Evolutionary conservation across 2,888 invertebrate genomes (phyloP), one percentile per base, ranked within the genome.

Genomic region (Plusia festucae): DNA sequence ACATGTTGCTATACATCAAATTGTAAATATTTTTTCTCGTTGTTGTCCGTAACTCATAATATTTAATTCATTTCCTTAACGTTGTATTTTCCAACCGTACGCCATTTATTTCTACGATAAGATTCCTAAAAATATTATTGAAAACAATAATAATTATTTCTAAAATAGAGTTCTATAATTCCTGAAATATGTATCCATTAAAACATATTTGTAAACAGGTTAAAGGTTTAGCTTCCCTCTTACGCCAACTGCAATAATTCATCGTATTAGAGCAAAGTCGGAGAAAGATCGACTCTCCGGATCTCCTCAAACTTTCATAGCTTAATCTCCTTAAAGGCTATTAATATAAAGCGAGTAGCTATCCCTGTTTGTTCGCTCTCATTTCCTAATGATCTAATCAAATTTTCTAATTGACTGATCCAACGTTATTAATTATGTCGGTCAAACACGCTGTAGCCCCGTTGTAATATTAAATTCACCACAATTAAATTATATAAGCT

Each of bases 311-410:
- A 88, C 82, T 86, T 89, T 83, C 79, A 85, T 79, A 78, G 74
- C 84, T 80, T 88, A 88, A 87, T 88, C 85, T 84, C 77, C 78
- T 84, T 85, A 83, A 84, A 85, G 83, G 86, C 82, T 86, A 85
- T 85, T 86, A 83, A 86, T 86, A 84, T 79, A 84, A 84, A 84
- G 78, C 73, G 76, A 76, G 70, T 71, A 73, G 67, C 68, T 66
- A 81, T 70, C 76, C 75, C 74, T 82, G 82, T 85, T 85, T 86
- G 82, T 82, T 83, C 74, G 49, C 76, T 74, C 76, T 70, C 69
- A 79, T 82, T 81, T 76, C 78, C 78, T 70, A 76, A 66, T 73
- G 65, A 77, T 72, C 60, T 44, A 71, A 72, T 72, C 27, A 65
- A 65, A 61, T 61, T 71, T 70, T 65, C 53, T 68, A 75, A 73